A percentile compares a stretch with the other conserved stretches of the same genome.
These are phyloP conservation scores for Sericinus montela DNA, from an alignment of 2,888 invertebrate genomes.

Conservation along the genomic window DNA sequence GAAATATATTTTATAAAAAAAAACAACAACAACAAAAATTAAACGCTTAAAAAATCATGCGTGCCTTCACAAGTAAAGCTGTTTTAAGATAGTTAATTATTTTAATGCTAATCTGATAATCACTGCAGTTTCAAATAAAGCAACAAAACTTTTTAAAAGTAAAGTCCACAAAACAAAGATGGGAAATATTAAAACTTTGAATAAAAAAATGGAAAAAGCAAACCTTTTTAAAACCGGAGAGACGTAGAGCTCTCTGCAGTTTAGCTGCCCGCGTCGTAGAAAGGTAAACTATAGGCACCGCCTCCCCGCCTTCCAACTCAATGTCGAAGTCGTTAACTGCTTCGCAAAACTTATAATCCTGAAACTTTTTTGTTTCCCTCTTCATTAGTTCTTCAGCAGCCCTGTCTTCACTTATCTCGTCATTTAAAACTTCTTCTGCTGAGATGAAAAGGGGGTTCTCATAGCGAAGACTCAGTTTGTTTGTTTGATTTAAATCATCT, in stretches of 20 bases:
- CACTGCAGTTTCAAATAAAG: constrained; percentile 11
- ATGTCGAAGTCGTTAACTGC: constrained; percentile 71
- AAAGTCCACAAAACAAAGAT: constrained; percentile 8
- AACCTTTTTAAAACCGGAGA: constrained; percentile 80
- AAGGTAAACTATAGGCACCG: constrained; percentile 70
- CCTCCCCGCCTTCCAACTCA: constrained; percentile 61
- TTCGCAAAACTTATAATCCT: constrained; percentile 69
- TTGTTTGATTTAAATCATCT: constrained; percentile 34
- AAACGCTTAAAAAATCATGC: too few species aligned
- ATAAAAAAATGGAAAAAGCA: constrained; percentile 16
- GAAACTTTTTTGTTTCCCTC: constrained; percentile 58
- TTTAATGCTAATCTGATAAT: constrained; percentile 20
- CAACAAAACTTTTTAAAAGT: constrained; percentile 10
- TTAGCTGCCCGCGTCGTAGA: constrained; percentile 72
- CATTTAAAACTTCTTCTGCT: constrained; percentile 54
- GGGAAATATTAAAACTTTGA: constrained; percentile 11
- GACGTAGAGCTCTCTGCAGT: constrained; percentile 76
- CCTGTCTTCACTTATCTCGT: constrained; percentile 51
- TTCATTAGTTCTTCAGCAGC: constrained; percentile 59
- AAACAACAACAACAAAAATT: too few species aligned
- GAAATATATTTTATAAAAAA: too few species aligned
- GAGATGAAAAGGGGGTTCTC: constrained; percentile 64
- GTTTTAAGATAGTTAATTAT: too few species aligned
- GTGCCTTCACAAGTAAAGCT: too few species aligned
- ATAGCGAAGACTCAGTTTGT: constrained; percentile 46